phyloP scores from a whole-genome alignment of 2,797 vertebrate genomes.

The Mallotus villosus region DNA sequence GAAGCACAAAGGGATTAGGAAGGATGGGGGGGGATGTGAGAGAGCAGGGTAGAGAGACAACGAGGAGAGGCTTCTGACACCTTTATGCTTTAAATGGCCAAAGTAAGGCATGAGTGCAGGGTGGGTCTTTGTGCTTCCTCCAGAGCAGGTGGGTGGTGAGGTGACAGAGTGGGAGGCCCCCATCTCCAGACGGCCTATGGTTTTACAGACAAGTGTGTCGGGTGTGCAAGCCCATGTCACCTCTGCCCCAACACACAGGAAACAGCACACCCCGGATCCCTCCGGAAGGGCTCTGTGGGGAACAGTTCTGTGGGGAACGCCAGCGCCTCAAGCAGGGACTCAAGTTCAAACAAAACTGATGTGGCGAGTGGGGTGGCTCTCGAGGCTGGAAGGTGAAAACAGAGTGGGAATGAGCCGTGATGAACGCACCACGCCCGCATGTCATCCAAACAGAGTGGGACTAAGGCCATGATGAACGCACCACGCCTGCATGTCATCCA shows the following conservation, averaged over 20 bases:
- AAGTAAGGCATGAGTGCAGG: constrained; percentile 70
- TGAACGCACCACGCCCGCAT: neutral
- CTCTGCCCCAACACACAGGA: constrained; percentile 39
- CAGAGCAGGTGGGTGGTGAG: constrained; percentile 23
- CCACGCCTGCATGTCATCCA: constrained; percentile 16
- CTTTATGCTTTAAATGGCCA: constrained; percentile 69
- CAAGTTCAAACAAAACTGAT: constrained; percentile 42
- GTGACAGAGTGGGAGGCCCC: constrained; percentile 44
- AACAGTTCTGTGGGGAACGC: constrained; percentile 9
- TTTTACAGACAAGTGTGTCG: neutral
- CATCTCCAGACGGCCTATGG: constrained; percentile 8
- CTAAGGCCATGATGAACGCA: neutral
- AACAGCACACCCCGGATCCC: constrained; percentile 20
- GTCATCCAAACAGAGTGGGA: constrained; percentile 26
- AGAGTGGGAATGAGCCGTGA: no score
- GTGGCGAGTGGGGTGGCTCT: neutral
- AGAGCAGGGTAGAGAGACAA: constrained; percentile 58
- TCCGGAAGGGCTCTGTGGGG: constrained; percentile 25
- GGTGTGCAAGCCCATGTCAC: constrained; percentile 19
- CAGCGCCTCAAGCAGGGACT: constrained; percentile 18
- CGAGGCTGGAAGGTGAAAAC: constrained; percentile 4
- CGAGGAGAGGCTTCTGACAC: constrained; percentile 61
- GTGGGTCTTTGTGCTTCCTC: constrained; percentile 55
- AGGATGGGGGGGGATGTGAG: constrained; percentile 49
- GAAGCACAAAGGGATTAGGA: constrained; percentile 68